phyloP scores from a whole-genome alignment of 1,140 invertebrate genomes.

The Stenopsyche tienmushanensis region DNA sequence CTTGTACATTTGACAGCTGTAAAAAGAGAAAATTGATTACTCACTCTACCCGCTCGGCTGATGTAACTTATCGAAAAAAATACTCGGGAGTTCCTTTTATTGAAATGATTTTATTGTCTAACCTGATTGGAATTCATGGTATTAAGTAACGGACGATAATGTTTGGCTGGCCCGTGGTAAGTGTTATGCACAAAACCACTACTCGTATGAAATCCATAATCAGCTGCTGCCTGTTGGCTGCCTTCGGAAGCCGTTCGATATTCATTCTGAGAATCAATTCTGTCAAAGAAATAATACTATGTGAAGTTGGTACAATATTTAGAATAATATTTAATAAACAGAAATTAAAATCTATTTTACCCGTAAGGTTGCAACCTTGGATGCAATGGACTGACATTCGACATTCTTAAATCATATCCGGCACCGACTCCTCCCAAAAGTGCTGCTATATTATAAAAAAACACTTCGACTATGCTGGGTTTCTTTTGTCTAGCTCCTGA shows the following conservation, averaged over 20 bases:
- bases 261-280: slow-evolving; percentile 48
- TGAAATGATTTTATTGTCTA: neutral
- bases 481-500: slow-evolving; percentile 62
- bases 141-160: slow-evolving; percentile 69
- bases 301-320: neutral
- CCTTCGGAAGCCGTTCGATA: slow-evolving; percentile 34
- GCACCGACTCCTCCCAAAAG: slow-evolving; percentile 85
- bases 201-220: slow-evolving; percentile 53
- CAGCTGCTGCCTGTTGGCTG: slow-evolving; percentile 34
- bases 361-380: slow-evolving; percentile 70
- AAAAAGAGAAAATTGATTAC: neutral
- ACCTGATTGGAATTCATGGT: slow-evolving; percentile 51
- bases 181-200: slow-evolving; percentile 78
- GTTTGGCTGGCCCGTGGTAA: slow-evolving; percentile 82
- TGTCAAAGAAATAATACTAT: slow-evolving; percentile 41
- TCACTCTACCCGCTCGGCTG: too few species aligned
- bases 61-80: too few species aligned
- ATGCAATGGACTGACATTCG: slow-evolving; percentile 81
- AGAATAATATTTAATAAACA: neutral
- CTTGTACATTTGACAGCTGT: slow-evolving; percentile 47
- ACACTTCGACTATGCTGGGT: slow-evolving; percentile 77
- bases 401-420: slow-evolving; percentile 87
- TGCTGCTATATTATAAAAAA: slow-evolving; percentile 88
- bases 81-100: too few species aligned
- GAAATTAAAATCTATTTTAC: slow-evolving; percentile 44